These are phyloP conservation scores for Helicolenus hilgendorfi DNA, from an alignment of 2,797 vertebrate genomes.

Conservation along the genomic window DNA sequence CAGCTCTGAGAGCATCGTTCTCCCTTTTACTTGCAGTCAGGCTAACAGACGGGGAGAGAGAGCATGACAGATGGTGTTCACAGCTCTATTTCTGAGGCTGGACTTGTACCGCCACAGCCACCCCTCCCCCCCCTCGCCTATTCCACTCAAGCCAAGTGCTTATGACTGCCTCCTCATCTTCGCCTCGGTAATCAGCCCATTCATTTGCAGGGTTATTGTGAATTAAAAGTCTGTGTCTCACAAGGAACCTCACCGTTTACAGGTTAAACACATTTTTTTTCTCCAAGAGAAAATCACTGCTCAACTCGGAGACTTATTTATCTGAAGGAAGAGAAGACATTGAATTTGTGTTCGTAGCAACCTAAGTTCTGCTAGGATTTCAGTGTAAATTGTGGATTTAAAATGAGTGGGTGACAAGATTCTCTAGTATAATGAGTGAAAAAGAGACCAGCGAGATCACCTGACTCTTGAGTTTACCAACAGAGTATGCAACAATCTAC, in stretches of 20 bases:
- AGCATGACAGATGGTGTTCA: constrained; percentile 94
- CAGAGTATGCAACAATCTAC: not conserved
- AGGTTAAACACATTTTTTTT: constrained; percentile 62
- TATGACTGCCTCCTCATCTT: constrained; percentile 86
- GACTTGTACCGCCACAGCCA: constrained; percentile 90
- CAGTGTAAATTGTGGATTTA: not conserved
- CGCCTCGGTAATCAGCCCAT: constrained; percentile 86
- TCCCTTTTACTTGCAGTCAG: constrained; percentile 88
- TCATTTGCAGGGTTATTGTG: constrained; percentile 89
- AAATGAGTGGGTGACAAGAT: not conserved
- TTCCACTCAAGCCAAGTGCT: constrained; percentile 88
- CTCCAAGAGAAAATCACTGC: not conserved
- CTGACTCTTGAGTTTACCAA: not conserved
- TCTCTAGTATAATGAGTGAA: not conserved
- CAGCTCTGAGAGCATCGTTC: constrained; percentile 86
- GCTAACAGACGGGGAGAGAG: constrained; percentile 92
- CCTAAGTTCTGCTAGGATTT: not conserved
- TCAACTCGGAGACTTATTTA: constrained; percentile 11
- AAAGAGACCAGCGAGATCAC: not conserved
- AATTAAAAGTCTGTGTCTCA: constrained; percentile 83
- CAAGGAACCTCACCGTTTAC: constrained; percentile 68
- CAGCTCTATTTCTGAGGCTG: constrained; percentile 94
- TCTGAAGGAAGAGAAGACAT: constrained; percentile 1
- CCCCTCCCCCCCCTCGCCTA: constrained; percentile 69
- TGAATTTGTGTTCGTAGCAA: not conserved